phyloP scores from a whole-genome alignment of 2,797 vertebrate genomes.

The Furcifer pardalis region DNA sequence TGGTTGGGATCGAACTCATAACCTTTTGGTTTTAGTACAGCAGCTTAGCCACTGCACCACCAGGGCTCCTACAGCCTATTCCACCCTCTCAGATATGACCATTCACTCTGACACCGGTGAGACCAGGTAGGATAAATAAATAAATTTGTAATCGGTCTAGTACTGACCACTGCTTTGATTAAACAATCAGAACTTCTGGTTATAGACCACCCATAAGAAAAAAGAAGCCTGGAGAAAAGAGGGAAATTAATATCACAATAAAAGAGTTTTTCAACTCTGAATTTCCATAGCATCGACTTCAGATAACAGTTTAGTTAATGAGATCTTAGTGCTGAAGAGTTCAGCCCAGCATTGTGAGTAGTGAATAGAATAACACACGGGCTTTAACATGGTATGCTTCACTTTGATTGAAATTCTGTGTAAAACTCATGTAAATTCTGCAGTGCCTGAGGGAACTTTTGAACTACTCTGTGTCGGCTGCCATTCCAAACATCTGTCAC shows the following conservation, averaged over 20 bases:
- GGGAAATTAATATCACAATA: background rate
- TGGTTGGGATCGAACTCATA: no score
- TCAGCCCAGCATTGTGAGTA: background rate
- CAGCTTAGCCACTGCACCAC: no score
- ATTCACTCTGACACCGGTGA: background rate
- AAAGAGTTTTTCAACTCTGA: background rate
- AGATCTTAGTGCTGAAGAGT: background rate
- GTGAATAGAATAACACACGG: background rate
- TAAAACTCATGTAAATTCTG: slow-evolving; percentile 19
- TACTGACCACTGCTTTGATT: background rate
- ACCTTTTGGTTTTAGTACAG: no score
- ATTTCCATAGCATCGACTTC: background rate
- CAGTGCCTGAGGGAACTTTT: slow-evolving; percentile 16
- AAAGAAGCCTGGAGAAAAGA: background rate
- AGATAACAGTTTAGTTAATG: slow-evolving; percentile 1
- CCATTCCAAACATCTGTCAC: slow-evolving; percentile 34
- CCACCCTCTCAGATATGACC: background rate
- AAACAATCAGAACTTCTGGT: background rate
- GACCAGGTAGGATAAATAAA: no score
- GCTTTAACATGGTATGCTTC: background rate
- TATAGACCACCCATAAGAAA: background rate
- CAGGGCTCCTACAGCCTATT: no score
- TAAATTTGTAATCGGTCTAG: background rate
- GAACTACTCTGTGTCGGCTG: background rate
- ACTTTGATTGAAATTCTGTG: slow-evolving; percentile 2